Evolutionary conservation across 2,888 invertebrate species (phyloP).

Genomic region (Frankliniella fusca): DNA sequence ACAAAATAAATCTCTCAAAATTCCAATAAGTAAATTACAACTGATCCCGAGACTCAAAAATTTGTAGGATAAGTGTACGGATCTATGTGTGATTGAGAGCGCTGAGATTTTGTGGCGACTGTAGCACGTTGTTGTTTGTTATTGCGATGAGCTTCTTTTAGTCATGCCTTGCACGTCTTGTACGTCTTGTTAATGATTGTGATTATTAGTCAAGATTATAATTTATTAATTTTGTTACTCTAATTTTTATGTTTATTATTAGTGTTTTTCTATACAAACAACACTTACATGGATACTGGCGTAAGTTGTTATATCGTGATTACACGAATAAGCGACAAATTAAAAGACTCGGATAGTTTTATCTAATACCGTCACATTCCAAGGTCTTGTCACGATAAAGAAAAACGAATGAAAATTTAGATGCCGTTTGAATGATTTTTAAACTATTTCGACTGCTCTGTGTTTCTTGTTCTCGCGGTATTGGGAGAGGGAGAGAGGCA

Average conservation of each 20-base stretch:
- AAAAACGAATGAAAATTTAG: too few relatives aligned
- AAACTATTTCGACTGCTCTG: too few relatives aligned
- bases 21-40: too few relatives aligned
- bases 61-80: too few relatives aligned
- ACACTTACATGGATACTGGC: not conserved
- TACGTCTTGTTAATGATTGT: conserved; percentile 26
- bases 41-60: too few relatives aligned
- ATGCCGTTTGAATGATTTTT: too few relatives aligned
- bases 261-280: not conserved
- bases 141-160: not conserved
- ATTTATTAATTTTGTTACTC: conserved; percentile 27
- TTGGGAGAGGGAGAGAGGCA: too few relatives aligned
- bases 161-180: conserved; percentile 24
- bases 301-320: not conserved
- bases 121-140: not conserved
- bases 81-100: not conserved
- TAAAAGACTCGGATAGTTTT: not conserved
- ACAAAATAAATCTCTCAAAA: too few relatives aligned
- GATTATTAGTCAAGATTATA: conserved; percentile 25
- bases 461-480: too few relatives aligned
- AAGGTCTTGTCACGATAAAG: too few relatives aligned
- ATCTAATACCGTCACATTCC: too few relatives aligned
- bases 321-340: not conserved
- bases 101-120: not conserved
- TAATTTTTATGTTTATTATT: not conserved